phyloP scores from a whole-genome alignment of 2,888 invertebrate species.

The Tanypteryx hageni region DNA sequence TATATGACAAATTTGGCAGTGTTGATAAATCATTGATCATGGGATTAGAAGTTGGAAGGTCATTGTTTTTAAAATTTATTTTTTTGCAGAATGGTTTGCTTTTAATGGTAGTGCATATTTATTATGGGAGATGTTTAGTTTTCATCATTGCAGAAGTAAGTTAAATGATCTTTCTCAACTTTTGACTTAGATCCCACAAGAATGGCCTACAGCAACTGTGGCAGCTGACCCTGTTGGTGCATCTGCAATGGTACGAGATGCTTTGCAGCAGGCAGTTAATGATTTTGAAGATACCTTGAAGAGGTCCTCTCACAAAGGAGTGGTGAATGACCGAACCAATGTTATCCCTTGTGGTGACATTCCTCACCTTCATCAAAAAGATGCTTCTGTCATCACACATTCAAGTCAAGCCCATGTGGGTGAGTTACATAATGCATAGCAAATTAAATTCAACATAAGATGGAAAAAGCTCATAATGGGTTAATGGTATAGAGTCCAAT shows the following conservation, averaged over 20 bases:
- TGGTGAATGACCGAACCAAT: background rate
- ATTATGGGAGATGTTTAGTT: no score
- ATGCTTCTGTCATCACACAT: background rate
- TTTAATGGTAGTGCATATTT: no score
- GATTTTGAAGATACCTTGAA: slow-evolving; percentile 85
- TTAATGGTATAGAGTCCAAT: no score
- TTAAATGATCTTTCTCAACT: background rate
- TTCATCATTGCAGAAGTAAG: no score
- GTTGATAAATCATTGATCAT: no score
- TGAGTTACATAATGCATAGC: background rate
- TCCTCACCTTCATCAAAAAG: background rate
- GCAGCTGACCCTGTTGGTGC: slow-evolving; percentile 67
- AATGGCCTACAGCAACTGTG: slow-evolving; percentile 70
- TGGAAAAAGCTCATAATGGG: no score
- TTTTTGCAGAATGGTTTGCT: no score
- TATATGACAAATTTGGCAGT: no score
- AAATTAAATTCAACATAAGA: no score
- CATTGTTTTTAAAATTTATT: no score
- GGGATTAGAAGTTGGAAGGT: no score
- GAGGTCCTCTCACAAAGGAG: slow-evolving; percentile 73
- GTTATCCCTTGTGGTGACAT: background rate
- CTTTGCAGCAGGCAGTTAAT: slow-evolving; percentile 78
- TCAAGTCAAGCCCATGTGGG: background rate
- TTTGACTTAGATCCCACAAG: slow-evolving; percentile 68
- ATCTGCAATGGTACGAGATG: slow-evolving; percentile 69